Evolutionary conservation across 2,113 vertebrate genomes (phyloP), one percentile per base, ranked within the genome.

Genomic region (Picathartes gymnocephalus): DNA sequence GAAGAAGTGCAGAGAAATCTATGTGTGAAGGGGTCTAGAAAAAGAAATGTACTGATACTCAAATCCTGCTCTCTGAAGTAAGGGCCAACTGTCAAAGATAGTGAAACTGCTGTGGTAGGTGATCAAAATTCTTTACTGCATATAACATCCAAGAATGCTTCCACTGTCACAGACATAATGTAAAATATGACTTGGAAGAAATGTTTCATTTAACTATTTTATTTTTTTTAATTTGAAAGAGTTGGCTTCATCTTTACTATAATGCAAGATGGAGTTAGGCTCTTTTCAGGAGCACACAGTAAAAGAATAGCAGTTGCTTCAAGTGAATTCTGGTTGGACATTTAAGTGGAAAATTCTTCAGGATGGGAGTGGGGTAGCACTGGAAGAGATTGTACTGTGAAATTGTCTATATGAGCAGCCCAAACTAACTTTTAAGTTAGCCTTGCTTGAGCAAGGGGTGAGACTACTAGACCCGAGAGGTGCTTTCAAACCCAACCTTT

Each of bases 21-120:
- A 3, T 51, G 8, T 56, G 35, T 24, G 17, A 64, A 47, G 30
- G 11, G 21, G 4, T 56, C 15, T 47, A 70, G 64, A 24, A 65
- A 77, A 83, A 6, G 1, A 18, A 58, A 50, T 0, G 0, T 68
- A 7, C 16, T 15, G 53, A 56, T 35, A 16, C 24, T 9, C n/a
- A 65, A 60, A 61, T 33, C 20, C 27, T 14, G 3, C 6, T 53
- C 15, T 58, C 50, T 83, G 39, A 86, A 77, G 28, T 79, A 62
- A 48, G 44, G 22, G 7, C 28, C 31, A 58, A 1, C 15, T 83
- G 37, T 25, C 39, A 89, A 84, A 77, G n/a, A 16, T 6, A 24
- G 31, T 3, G 1, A 69, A 81, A 30, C 14, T 90, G 28, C 50
- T 64, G 50, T 42, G 73, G 25, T 11, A 31, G 18, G 13, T 72